Base-by-base conservation (phyloP, 1,140 invertebrate species). In the Ctenoplectra terminalis region DNA sequence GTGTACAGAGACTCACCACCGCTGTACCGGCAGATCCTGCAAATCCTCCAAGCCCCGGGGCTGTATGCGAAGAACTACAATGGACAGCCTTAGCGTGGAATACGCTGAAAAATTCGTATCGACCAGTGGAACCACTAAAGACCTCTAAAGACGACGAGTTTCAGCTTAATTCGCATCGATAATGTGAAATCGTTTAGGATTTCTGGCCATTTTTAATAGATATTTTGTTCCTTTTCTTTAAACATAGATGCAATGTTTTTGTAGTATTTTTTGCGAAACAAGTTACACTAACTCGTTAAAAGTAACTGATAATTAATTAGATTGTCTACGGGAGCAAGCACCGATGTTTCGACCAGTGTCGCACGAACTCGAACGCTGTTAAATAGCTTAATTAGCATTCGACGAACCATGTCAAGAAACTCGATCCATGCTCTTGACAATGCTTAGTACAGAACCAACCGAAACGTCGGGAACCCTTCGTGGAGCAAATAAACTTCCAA, bases 41-140 rank as follows among this genome's bases (percentile, higher is more conserved):
- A 82, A 86, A 86, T 86, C 79, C 63, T 74, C 54, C 34, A 46
- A 71, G 66, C 75, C 67, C 56, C 46, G 23, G 17, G 17, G 23
- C 40, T 34, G 43, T 34, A 75, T 74, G 64, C 50, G 52, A 23
- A 34, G n/a, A 50, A 31, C 34, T 60, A 81, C 78, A 86, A 85
- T 85, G 43, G 83, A 34, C 54, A 56, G 37, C 58, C 37, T 48
- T 61, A 34, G 31, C 74, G 66, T 54, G 56, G 56, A 29, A 52
- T 34, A 50, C 46, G 15, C 23, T 31, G 70, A 52, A 56, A 64
- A 73, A 74, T 70, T n/a, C 37, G 15, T 56, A 81, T 64, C 71
- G 78, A 66, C 26, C 60, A 29, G 40, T 17, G 9, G 1, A 2
- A 31, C 2, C 20, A 20, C 2, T 1, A 20, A 40, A 29, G 40